Evolutionary conservation across 2,888 invertebrate species (phyloP).

Genomic region (Drosophila nr. medialis): DNA sequence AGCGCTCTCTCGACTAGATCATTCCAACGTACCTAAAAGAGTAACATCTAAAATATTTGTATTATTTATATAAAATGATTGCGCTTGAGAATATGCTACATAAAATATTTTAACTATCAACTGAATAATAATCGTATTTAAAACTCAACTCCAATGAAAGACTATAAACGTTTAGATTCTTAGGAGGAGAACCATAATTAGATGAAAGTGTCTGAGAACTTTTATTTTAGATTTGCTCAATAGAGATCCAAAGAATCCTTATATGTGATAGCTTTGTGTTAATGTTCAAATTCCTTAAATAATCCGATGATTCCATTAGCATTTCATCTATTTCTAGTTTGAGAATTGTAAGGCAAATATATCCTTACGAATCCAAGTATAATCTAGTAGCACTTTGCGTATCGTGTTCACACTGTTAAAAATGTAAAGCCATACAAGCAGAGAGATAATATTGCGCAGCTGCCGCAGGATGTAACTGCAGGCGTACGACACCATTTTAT

Average conservation of each 20-base stretch:
- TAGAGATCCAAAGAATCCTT: not conserved
- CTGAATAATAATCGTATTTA: not conserved
- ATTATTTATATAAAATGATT: not conserved
- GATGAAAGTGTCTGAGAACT: not conserved
- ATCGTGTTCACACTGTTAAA: constrained; percentile 20
- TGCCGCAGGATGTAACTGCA: constrained; percentile 2
- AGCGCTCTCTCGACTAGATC: too few relatives aligned
- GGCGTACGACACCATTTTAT: constrained; percentile 42
- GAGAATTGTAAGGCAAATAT: constrained; percentile 1
- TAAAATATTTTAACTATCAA: not conserved
- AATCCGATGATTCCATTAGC: not conserved
- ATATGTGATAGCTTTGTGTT: not conserved
- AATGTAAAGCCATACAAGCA: constrained; percentile 30
- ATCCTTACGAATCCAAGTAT: constrained; percentile 8
- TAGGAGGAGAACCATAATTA: fast-evolving
- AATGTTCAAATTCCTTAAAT: not conserved
- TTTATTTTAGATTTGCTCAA: too few relatives aligned
- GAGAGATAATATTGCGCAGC: constrained; percentile 34
- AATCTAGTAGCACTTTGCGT: constrained; percentile 7
- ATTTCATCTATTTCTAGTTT: not conserved
- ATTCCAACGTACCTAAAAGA: not conserved
- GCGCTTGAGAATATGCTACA: constrained; percentile 32
- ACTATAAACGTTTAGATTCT: too few relatives aligned
- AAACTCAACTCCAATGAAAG: not conserved
- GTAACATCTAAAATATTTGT: not conserved